phyloP scores from a whole-genome alignment of 2,797 vertebrate species.

The Hippocampus kuda region DNA sequence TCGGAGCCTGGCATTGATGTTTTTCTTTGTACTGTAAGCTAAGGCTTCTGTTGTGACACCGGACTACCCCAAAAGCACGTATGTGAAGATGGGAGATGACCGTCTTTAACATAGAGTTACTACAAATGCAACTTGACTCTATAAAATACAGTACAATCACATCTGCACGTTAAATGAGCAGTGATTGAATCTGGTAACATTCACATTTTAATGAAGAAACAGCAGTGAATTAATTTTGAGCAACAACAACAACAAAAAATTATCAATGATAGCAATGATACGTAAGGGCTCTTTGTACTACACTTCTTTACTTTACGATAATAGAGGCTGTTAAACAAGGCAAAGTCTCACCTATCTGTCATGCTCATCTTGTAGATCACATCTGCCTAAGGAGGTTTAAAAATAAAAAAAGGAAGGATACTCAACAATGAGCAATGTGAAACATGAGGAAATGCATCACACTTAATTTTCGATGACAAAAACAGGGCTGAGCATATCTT shows the following conservation, averaged over 20 bases:
- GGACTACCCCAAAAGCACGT: no score
- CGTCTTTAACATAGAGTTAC: no score
- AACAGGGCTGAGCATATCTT: constrained; percentile 27
- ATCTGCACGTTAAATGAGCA: no score
- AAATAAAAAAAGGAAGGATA: not conserved
- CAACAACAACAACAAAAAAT: not conserved
- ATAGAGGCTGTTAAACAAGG: not conserved
- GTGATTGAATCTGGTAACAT: no score
- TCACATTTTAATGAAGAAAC: not conserved
- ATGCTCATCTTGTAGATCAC: constrained; percentile 98
- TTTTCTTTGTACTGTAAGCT: no score
- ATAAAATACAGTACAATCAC: no score
- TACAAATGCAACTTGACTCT: no score
- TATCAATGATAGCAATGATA: not conserved
- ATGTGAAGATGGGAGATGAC: no score
- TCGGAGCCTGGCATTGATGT: no score
- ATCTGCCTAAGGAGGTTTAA: constrained; percentile 74
- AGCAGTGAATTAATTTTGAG: not conserved
- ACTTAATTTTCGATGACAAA: not conserved
- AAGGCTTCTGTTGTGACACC: no score
- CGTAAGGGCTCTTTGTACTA: not conserved
- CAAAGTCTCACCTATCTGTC: constrained; percentile 87
- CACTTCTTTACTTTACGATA: not conserved
- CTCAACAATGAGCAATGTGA: not conserved
- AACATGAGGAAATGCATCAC: not conserved